Percentiles rank a stretch among this genome's conserved stretches.
Evolutionary conservation across 2,888 invertebrate species (phyloP).

Genomic region (Beris morrisii): DNA sequence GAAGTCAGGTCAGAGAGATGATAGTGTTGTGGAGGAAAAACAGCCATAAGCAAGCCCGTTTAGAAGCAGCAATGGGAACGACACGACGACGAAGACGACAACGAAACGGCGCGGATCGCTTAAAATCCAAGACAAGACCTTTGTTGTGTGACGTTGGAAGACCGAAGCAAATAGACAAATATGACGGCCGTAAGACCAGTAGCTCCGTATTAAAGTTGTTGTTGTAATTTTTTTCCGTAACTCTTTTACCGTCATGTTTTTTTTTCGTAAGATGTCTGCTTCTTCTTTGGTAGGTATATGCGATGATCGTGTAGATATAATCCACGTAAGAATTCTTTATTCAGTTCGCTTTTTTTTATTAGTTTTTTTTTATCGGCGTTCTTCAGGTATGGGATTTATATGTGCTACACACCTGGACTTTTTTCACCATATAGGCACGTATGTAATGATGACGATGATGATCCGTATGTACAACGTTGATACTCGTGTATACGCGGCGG

Average conservation of each 20-base stretch:
- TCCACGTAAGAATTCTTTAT: conserved; percentile 54
- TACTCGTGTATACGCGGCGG: too few species aligned
- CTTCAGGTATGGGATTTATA: conserved; percentile 56
- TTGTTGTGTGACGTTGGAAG: conserved; percentile 2
- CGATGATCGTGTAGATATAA: conserved; percentile 48
- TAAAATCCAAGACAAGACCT: conserved; percentile 20
- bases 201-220: conserved; percentile 50
- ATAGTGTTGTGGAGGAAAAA: conserved; percentile 14
- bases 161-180: conserved; percentile 35
- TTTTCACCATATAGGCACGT: too few species aligned
- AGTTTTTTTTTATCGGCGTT: conserved; percentile 40
- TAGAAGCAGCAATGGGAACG: too few species aligned
- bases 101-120: background rate
- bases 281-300: conserved; percentile 24
- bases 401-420: conserved; percentile 49
- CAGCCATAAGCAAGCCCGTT: conserved; percentile 2
- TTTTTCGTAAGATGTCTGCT: conserved; percentile 43
- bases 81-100: background rate
- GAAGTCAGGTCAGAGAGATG: conserved; percentile 30
- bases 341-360: conserved; percentile 24
- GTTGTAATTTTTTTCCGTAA: conserved; percentile 33
- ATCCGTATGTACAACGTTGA: too few species aligned
- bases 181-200: conserved; percentile 50
- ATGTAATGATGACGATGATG: too few species aligned
- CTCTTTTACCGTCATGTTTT: conserved; percentile 37